These are phyloP conservation scores for Corythoichthys intestinalis DNA, from an alignment of 2,113 vertebrate genomes.

Conservation along the genomic window DNA sequence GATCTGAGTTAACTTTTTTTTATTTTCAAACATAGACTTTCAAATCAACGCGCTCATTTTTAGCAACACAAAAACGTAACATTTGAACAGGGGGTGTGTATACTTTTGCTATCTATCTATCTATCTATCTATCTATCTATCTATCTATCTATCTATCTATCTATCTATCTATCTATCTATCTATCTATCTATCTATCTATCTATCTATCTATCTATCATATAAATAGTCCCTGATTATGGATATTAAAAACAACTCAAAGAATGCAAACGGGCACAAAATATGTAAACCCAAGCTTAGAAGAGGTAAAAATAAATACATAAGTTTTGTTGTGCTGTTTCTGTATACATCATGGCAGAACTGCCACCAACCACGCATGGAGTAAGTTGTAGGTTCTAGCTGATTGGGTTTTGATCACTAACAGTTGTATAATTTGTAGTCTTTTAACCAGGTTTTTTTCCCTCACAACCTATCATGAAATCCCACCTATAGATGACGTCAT, in stretches of 20 bases:
- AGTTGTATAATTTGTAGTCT: conserved; percentile 3
- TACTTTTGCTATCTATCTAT: not conserved
- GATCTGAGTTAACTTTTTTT: not conserved
- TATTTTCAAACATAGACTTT: not conserved
- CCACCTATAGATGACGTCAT: conserved; percentile 24
- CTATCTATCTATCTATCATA: not conserved
- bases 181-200: not conserved
- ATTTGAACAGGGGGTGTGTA: not conserved
- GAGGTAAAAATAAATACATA: conserved; percentile 32
- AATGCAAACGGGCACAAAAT: conserved; percentile 28
- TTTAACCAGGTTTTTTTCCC: not conserved
- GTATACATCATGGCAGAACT: not conserved
- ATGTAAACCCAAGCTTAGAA: conserved; percentile 25
- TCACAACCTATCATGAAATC: conserved; percentile 19
- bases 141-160: not conserved
- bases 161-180: not conserved
- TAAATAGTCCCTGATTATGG: conserved; percentile 55
- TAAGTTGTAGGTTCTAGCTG: not conserved
- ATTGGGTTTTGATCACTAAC: not conserved
- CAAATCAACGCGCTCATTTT: not conserved
- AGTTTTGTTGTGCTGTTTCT: conserved; percentile 24
- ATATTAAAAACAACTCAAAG: conserved; percentile 20
- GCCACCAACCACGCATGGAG: not conserved
- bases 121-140: not conserved
- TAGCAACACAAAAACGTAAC: not conserved